Percentiles rank a stretch among this genome's conserved stretches.
These are phyloP conservation scores for Drosophila pandora DNA, from an alignment of 1,140 invertebrate genomes.

Conservation along the genomic window DNA sequence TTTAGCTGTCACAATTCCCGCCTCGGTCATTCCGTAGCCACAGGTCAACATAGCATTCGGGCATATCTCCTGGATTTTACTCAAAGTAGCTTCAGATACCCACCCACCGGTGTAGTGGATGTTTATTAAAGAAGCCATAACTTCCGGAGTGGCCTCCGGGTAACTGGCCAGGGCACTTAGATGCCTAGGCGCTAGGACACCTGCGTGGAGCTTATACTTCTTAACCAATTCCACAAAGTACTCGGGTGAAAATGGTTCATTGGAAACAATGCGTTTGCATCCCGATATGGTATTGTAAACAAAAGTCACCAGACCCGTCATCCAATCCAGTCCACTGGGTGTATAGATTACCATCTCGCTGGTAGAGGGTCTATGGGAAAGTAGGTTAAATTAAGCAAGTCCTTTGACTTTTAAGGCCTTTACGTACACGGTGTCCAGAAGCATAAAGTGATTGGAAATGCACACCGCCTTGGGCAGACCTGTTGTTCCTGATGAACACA, in stretches of 20 bases:
- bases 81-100: slow-evolving; percentile 21
- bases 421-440: slow-evolving; percentile 36
- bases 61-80: slow-evolving; percentile 43
- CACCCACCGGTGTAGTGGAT: slow-evolving; percentile 45
- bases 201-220: slow-evolving; percentile 59
- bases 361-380: slow-evolving; percentile 21
- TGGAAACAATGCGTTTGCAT: slow-evolving; percentile 58
- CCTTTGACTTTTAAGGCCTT: neutral
- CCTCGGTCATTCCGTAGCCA: slow-evolving; percentile 54
- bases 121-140: slow-evolving; percentile 33
- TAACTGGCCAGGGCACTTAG: slow-evolving; percentile 36
- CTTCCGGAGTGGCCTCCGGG: slow-evolving; percentile 30
- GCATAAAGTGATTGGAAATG: slow-evolving; percentile 85
- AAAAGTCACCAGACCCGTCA: slow-evolving; percentile 54
- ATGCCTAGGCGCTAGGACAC: slow-evolving; percentile 39
- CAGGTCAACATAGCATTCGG: slow-evolving; percentile 42
- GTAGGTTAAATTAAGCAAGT: no score
- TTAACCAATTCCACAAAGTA: slow-evolving; percentile 50
- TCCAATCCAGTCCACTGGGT: slow-evolving; percentile 67
- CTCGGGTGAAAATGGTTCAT: slow-evolving; percentile 43
- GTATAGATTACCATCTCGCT: slow-evolving; percentile 46
- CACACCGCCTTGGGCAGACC: slow-evolving; percentile 91
- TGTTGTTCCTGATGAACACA: slow-evolving; percentile 89
- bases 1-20: slow-evolving; percentile 39
- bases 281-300: slow-evolving; percentile 41